Evolutionary conservation across 2,888 invertebrate species (phyloP).

Genomic region (Zonitis immaculata): DNA sequence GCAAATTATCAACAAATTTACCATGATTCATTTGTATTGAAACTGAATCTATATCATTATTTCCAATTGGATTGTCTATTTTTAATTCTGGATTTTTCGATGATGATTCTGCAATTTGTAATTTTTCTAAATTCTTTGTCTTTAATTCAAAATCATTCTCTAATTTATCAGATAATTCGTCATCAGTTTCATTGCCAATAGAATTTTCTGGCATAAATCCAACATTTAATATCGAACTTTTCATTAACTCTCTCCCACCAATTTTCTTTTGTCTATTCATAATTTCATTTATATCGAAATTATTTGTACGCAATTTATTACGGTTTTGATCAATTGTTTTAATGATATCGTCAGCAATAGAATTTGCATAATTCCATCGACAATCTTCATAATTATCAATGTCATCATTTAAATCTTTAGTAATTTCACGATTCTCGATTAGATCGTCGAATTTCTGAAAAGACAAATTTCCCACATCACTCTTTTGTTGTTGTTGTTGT

Average conservation of each 20-base stretch:
- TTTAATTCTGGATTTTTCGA: no score
- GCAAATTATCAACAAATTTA: neutral
- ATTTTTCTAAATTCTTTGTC: neutral
- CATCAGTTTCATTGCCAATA: neutral
- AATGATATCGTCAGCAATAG: slow-evolving; percentile 37
- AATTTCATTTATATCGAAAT: no score
- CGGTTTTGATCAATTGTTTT: slow-evolving; percentile 34
- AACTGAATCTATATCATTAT: no score
- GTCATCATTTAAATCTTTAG: neutral
- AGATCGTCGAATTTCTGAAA: slow-evolving; percentile 25
- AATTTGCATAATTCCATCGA: slow-evolving; percentile 28
- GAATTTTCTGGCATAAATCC: neutral
- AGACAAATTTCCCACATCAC: no score
- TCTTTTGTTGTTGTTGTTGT: slow-evolving; percentile 2
- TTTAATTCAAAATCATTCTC: no score
- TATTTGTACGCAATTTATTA: no score
- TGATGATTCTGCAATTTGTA: neutral
- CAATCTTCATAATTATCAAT: slow-evolving; percentile 6
- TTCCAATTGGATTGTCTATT: no score
- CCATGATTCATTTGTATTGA: no score
- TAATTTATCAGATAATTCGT: neutral
- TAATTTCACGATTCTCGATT: slow-evolving; percentile 15
- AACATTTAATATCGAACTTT: neutral
- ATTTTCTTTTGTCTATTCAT: neutral
- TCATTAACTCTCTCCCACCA: neutral